Percentiles rank a stretch among this genome's conserved stretches.
Conservation (phyloP, 1,140 invertebrate species). For the Sweltsa coloradensis region DNA sequence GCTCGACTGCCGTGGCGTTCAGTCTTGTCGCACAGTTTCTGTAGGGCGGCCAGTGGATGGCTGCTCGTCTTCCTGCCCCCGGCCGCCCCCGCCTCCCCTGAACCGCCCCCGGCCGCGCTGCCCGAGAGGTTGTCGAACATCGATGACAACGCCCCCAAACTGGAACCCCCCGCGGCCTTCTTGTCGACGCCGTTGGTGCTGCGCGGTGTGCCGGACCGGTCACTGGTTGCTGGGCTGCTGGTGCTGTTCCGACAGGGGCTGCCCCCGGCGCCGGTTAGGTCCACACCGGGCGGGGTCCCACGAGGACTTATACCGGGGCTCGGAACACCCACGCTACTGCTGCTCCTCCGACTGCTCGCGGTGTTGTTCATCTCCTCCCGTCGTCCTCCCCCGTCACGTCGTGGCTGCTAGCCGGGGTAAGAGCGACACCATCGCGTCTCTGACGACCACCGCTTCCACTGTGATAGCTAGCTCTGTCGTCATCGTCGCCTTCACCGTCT, state of each 20-base stretch:
- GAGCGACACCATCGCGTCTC: conserved; percentile 5
- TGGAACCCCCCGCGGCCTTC: conserved; percentile 39
- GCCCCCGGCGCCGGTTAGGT: conserved; percentile 23
- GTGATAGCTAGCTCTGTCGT: conserved; percentile 25
- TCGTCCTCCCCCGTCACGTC: conserved; percentile 22
- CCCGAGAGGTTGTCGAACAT: conserved; percentile 77
- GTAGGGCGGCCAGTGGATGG: conserved; percentile 82
- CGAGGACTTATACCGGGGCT: conserved; percentile 32
- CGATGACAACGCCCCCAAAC: conserved; percentile 72
- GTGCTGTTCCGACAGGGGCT: conserved; percentile 48
- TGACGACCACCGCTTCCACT: conserved; percentile 25
- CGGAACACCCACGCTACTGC: conserved; percentile 6
- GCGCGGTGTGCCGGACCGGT: conserved; percentile 54
- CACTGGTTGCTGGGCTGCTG: conserved; percentile 54
- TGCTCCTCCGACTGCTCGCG: conserved; percentile 11
- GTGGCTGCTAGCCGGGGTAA: conserved; percentile 18
- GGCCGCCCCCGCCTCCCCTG: conserved; percentile 21
- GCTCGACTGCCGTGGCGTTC: conserved; percentile 41
- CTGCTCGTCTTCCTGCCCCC: conserved; percentile 52
- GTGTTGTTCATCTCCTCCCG: conserved; percentile 26
- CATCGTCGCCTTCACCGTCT: conserved; percentile 30
- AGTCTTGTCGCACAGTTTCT: conserved; percentile 90
- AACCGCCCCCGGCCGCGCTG: conserved; percentile 23
- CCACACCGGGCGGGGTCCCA: conserved; percentile 30
- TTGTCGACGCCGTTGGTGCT: conserved; percentile 53